Conservation (phyloP, 2,888 invertebrate species). For the Artemia sinica region DNA sequence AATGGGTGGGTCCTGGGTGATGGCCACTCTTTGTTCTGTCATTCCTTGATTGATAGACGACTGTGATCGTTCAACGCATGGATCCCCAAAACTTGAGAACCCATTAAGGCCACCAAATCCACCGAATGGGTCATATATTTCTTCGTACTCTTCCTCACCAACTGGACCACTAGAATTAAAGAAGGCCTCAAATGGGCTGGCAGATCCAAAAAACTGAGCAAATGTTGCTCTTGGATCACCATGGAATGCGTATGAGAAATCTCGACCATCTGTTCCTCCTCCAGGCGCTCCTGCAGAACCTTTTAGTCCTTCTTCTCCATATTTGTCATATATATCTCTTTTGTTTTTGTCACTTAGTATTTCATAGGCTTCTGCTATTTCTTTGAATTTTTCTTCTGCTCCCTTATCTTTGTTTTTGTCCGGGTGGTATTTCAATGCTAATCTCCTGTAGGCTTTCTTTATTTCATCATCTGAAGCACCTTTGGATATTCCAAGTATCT, state of each 20-base stretch:
- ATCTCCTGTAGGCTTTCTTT: too few species aligned
- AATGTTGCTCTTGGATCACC: conserved; percentile 93
- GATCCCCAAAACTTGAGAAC: conserved; percentile 32
- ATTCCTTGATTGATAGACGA: conserved; percentile 68
- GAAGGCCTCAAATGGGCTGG: conserved; percentile 82
- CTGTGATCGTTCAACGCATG: conserved; percentile 40
- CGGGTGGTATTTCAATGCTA: too few species aligned
- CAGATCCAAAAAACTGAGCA: conserved; percentile 88
- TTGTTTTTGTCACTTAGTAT: conserved; percentile 91
- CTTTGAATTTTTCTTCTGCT: too few species aligned
- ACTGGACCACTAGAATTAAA: conserved; percentile 53
- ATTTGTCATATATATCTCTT: conserved; percentile 78
- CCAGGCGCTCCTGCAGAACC: conserved; percentile 40
- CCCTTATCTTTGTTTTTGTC: too few species aligned
- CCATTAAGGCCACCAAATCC: conserved; percentile 56
- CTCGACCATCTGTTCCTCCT: conserved; percentile 39
- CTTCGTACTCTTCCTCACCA: conserved; percentile 54
- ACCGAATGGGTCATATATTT: conserved; percentile 54
- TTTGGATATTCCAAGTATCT: too few species aligned
- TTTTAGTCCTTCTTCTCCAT: conserved; percentile 81
- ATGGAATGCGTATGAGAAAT: too few species aligned
- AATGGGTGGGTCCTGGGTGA: conserved; percentile 61
- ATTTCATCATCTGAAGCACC: too few species aligned
- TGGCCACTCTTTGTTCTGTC: conserved; percentile 43
- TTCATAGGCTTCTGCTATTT: too few species aligned